Base-by-base conservation (phyloP, 2,888 invertebrate species). In the Epinotia brunnichana region DNA sequence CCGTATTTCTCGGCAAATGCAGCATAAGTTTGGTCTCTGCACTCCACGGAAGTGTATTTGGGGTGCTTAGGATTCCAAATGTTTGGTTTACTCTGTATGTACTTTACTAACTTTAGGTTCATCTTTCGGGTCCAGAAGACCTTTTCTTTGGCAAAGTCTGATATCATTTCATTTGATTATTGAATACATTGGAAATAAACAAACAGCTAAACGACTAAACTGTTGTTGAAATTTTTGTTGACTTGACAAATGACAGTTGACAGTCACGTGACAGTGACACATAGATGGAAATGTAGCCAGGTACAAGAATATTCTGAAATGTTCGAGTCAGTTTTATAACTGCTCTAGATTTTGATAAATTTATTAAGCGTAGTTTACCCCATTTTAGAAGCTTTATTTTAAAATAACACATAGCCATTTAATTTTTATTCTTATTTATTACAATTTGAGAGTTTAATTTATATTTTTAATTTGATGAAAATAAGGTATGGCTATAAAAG, bases 51-150 rank as follows among this genome's bases (percentile, higher is more conserved):
- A 51, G 90, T 89, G 74, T 92, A 92, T 76, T 90, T 91, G 1
- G 89, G 86, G 79, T 93, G 91, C 77, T 88, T 91, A 0, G 88
- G 89, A 77, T 92, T 89, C 93, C 93, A 93, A 74, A 92, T 90
- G 68, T 88, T 85, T 1, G 91, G 90, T 76, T 82, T 85, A 61
- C 81, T 84, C 76, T 90, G 83, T 75, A 93, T 89, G 75, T 87
- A 93, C 75, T 90, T 89, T 0, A 91, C 92, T 61, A 93, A 80
- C 75, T 89, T 90, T 11, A 92, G 74, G 75, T 92, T 92, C 92
- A 92, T 92, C 74, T 88, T 88, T 76, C 85, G 83, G 2, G 92
- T 91, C 92, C 93, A 92, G 76, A 89, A 91, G 0, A 92, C 90
- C 80, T 91, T 92, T 76, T 92, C 92, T 81, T 92, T 92, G 19